Evolutionary conservation across 2,888 invertebrate genomes (phyloP), one percentile per base, ranked within the genome.

Genomic region (Eumerus sabulonum): DNA sequence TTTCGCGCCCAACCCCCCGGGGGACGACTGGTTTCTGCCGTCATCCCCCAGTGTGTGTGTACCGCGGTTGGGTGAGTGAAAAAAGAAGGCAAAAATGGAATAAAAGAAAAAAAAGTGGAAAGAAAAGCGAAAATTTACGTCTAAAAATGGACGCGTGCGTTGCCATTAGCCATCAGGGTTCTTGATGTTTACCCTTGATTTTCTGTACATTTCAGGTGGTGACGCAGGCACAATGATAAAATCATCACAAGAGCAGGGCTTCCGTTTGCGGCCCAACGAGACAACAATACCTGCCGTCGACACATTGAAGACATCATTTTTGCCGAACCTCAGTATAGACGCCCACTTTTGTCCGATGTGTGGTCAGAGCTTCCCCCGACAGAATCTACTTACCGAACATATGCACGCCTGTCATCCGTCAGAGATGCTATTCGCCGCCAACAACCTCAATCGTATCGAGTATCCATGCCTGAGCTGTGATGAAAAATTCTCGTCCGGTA

Each of bases 181-280:
- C 36, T 48, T 17, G 45, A 14, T 66, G 70, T 62, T 81, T 76
- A 73, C 66, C 79, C 67, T 81, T 62, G 64, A 76, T 74, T 68
- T 74, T 74, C 17, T 59, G 48, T 51, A 76, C 47, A 47, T 76
- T 81, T 81, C 66, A 81, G 81, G 56, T 81, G 73, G 76, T 81
- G 81, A 76, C 81, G 76, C 64, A 74, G 76, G 59, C 81, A 72
- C 83, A 83, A 87, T 87, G 87, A 84, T 87, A 83, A 87, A 87
- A 85, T 87, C 87, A 83, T 86, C 85, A 83, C 87, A 87, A 85
- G 87, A 87, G 86, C 84, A 87, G 84, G 87, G 88, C 82, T 86
- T 87, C 85, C 85, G 70, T 48, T 70, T 68, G 60, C 82, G 70
- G 17, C 79, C 82, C 70, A 73, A 74, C 53, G 74, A 74, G 56